phyloP scores from a whole-genome alignment of 2,113 vertebrate genomes.

The Apteryx mantelli region DNA sequence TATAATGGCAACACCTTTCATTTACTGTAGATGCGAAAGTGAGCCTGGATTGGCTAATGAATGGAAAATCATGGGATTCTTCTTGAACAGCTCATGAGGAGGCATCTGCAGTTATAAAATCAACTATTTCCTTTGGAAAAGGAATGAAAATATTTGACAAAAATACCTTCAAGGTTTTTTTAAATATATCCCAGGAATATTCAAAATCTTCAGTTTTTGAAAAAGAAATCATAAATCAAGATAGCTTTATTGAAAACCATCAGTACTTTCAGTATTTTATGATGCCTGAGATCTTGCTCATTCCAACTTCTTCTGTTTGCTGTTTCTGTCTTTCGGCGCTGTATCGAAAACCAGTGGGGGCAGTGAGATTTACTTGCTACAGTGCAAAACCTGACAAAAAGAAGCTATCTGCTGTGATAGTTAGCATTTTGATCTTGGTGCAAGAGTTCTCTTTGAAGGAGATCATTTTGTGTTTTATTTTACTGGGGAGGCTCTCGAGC shows the following conservation, averaged over 20 bases:
- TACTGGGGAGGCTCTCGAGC: not conserved
- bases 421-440: too few relatives aligned
- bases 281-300: not conserved
- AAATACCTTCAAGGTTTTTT: not conserved
- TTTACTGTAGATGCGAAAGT: not conserved
- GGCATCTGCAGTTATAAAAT: conserved; percentile 58
- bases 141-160: conserved; percentile 39
- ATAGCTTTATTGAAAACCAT: not conserved
- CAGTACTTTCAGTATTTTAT: not conserved
- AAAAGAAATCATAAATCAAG: not conserved
- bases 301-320: not conserved
- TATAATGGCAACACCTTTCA: not conserved
- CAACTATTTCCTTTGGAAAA: conserved; percentile 63
- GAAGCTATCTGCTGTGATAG: not conserved
- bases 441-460: not conserved
- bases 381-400: not conserved
- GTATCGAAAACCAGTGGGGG: not conserved
- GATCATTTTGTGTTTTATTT: not conserved
- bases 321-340: not conserved
- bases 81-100: conserved; percentile 34
- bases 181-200: not conserved
- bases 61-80: conserved; percentile 54
- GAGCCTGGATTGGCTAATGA: conserved; percentile 11
- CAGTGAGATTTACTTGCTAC: not conserved
- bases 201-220: not conserved